Base-by-base conservation (phyloP, 1,140 invertebrate genomes). In the Calosoma granatense region DNA sequence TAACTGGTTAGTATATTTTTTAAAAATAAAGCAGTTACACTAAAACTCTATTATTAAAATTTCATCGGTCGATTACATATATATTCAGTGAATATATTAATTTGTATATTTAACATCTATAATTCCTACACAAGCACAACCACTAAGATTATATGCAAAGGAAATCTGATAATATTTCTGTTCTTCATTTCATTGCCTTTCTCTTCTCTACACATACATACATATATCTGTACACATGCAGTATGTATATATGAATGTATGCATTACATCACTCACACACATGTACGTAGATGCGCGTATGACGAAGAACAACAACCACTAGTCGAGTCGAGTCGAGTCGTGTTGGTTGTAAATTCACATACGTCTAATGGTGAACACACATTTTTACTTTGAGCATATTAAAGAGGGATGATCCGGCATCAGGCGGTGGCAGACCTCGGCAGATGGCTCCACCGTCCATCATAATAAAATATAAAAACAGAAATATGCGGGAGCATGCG, bases 351-450 rank as follows among this genome's bases (percentile, higher is more conserved):
- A 30, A 30, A 30, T 30, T 30, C 26, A 51, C 19, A 51, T 15
- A 15, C 19, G 19, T 53, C 51, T 53, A 53, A 53, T 53, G 51
- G 51, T 22, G 20, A 20, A 53, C 51, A 53, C 20, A 53, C 51
- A 53, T 53, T 53, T 53, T 53, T 53, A 53, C 51, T 53, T 53
- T 53, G 51, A 53, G 51, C 20, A 20, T 53, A 53, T 53, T 53
- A 53, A 53, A 53, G 2, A 53, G 51, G 15, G 20, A 1, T 2
- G 12, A 22, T n/a, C 26, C 26, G 26, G 26, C 26, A 30, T 30
- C 26, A 4, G 14, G 26, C 4, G 6, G n/a, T n/a, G n/a, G 14
- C 26, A 30, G 6, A 30, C 4, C 26, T 14, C 6, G 51, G 4
- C 20, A 22, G 2, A 53, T 20, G 19, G 11, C 19, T 6, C 20